Base-by-base conservation (phyloP, 2,113 vertebrate genomes). In the Carettochelys insculpta region DNA sequence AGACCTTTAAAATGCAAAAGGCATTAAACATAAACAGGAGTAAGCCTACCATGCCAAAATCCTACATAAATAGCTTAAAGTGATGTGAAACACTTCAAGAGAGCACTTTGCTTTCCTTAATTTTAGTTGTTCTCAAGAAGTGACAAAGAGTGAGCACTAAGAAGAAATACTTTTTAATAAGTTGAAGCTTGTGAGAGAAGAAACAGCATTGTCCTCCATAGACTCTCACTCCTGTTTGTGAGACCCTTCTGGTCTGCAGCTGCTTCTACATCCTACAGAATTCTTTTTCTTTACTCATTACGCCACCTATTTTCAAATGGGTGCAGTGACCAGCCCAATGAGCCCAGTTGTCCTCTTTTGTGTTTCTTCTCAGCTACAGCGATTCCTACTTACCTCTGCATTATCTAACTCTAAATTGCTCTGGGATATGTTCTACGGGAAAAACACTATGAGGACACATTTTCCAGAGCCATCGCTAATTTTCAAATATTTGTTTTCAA, bases 1-100 rank as follows among this genome's bases (percentile, higher is more conserved):
- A 85, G 77, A 82, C 54, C 93, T 90, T 85, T 94, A 82, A 92
- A 77, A 83, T 93, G 83, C 80, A 91, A 51, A 80, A 82, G 24
- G 22, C 90, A 85, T 91, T 94, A 89, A 93, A 94, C 90, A 76
- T 81, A 94, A 95, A 52, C 0, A 0, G 75, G 27, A 65, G 29
- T 86, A 29, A 41, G 47, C 24, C 17, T 90, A 53, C 94, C 94
- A 80, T 89, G 84, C 5, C 20, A n/a, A 47, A 25, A 9, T 88
- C 93, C 58, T 53, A 82, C 47, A 78, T n/a, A 58, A 85, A 71
- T 68, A 92, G 73, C 45, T 89, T 77, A 38, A 41, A 52, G 43
- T 53, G 53, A 19, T 82, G 43, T 90, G 83, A 78, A 80, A 3
- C 41, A 22, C 78, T 77, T 41, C 48, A 79, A 54, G 24, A 38